Base-by-base conservation (phyloP, 2,888 invertebrate genomes). In the Pollenia amentaria region DNA sequence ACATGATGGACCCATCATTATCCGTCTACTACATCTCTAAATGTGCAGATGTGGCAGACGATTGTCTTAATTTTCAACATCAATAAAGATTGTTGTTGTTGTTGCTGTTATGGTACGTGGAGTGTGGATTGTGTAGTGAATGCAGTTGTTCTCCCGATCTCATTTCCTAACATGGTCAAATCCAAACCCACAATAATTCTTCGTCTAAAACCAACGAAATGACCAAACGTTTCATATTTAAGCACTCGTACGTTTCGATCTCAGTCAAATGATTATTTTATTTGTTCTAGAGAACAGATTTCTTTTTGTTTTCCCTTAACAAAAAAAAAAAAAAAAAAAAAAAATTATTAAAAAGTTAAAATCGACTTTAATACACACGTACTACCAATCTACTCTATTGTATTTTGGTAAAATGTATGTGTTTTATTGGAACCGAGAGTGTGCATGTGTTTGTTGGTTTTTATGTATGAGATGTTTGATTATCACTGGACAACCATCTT, bases 401-500 rank as follows among this genome's bases (percentile, higher is more conserved):
- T 12, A 16, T 51, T 69, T 57, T 7, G 14, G 14, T 21, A 4
- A 21, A 11, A 14, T 48, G n/a, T 65, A 14, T 64, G 42, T 10
- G 21, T 51, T 18, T 14, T 3, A 44, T 18, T 69, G 67, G 18
- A n/a, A 16, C 9, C 51, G 11, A 38, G 29, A 53, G 1, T 62
- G 16, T 70, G 21, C 60, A 3, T 82, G 40, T 60, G 21, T 40
- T 10, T 78, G 29, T 55, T 44, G 53, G 40, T 75, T 12, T 81
- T 57, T 70, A 6, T 73, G 60, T 70, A 64, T 83, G 64, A 62
- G 38, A 87, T 81, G 77, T 87, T 79, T 80, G 85, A 82, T 87
- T 88, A 88, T 88, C 88, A 44, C 78, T 83, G 82, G 88, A 81
- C 87, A 88, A 85, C 85, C 88, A 88, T 88, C 84, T 88, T 88